These are phyloP conservation scores for Agrotis puta DNA, from an alignment of 2,888 invertebrate genomes.

Conservation along the genomic window DNA sequence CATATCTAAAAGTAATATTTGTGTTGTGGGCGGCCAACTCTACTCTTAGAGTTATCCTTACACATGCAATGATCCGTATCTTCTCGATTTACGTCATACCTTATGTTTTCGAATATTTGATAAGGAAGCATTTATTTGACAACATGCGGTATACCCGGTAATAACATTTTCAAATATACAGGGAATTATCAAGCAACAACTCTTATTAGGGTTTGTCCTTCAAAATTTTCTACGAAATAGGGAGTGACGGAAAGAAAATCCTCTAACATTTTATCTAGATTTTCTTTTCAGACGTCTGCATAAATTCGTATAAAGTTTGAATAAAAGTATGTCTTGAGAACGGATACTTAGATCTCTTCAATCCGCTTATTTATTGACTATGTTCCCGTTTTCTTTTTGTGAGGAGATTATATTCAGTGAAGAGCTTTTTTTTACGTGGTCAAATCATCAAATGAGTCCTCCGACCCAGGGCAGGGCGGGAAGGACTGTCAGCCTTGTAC, in stretches of 20 bases:
- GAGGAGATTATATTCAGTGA: neutral
- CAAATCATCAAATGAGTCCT: too few species aligned
- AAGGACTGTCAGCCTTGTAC: too few species aligned
- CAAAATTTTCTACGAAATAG: slow-evolving; percentile 7
- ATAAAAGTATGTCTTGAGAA: slow-evolving; percentile 3
- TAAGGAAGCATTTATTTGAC: slow-evolving; percentile 20
- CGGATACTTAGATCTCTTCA: neutral
- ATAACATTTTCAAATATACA: slow-evolving; percentile 18
- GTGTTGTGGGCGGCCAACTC: slow-evolving; percentile 1
- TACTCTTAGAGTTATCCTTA: slow-evolving; percentile 8
- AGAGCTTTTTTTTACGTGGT: too few species aligned
- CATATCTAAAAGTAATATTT: neutral
- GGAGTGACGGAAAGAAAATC: neutral
- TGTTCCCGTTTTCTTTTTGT: neutral
- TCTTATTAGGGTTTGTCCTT: neutral
- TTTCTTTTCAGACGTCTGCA: slow-evolving; percentile 3
- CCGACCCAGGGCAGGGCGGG: too few species aligned
- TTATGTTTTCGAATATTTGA: slow-evolving; percentile 24
- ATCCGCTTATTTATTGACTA: slow-evolving; percentile 32
- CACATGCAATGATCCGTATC: slow-evolving; percentile 1
- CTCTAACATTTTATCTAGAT: neutral
- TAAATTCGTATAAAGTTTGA: slow-evolving; percentile 15
- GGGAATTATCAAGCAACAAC: slow-evolving; percentile 8
- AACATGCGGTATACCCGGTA: slow-evolving; percentile 3
- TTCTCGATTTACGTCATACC: slow-evolving; percentile 19